phyloP scores from a whole-genome alignment of 2,113 vertebrate genomes.

The Odontophorus gujanensis region DNA sequence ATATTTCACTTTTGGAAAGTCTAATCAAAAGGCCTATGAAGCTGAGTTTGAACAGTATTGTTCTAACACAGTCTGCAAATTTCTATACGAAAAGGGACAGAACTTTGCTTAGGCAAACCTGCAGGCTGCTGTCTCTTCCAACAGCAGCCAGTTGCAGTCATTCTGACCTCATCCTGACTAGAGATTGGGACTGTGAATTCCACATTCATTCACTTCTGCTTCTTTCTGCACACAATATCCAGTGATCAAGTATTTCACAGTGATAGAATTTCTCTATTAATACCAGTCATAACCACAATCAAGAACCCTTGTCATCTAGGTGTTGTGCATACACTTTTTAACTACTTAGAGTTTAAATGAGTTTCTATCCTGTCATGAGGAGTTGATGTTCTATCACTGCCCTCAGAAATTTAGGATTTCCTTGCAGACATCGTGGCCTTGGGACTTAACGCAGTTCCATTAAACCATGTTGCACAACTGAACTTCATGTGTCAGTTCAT shows the following conservation, averaged over 20 bases:
- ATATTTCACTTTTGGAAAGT: background rate
- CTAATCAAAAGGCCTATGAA: background rate
- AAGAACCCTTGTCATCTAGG: background rate
- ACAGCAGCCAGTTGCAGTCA: background rate
- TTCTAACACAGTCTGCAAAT: background rate
- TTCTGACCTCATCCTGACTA: background rate
- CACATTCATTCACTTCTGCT: background rate
- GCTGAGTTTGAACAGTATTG: background rate
- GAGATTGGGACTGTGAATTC: background rate
- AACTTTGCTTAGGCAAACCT: background rate
- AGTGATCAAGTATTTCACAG: background rate
- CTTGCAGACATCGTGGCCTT: background rate
- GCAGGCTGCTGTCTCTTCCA: background rate
- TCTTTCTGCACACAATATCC: background rate
- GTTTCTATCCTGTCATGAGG: background rate
- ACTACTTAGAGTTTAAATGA: background rate
- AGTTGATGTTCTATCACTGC: background rate
- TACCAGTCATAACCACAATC: background rate
- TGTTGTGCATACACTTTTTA: background rate
- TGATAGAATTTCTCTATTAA: background rate
- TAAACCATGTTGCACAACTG: background rate
- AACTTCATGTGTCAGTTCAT: background rate
- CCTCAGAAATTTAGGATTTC: background rate
- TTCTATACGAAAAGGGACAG: background rate
- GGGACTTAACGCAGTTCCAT: background rate